Base-by-base conservation (phyloP, 2,797 vertebrate species). In the Sebastes diploproa region DNA sequence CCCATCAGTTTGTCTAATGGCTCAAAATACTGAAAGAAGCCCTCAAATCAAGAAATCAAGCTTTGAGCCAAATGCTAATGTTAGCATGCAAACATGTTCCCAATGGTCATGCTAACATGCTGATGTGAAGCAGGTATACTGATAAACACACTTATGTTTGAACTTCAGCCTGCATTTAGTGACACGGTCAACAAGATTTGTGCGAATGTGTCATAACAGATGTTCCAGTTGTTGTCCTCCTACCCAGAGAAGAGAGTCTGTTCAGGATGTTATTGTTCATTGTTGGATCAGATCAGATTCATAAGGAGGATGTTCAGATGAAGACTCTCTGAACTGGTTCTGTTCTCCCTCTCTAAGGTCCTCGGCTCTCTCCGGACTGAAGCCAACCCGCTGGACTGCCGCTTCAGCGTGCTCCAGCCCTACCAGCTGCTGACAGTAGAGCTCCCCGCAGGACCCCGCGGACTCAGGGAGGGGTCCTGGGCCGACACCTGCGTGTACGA, bases 341-440 rank as follows among this genome's bases (percentile, higher is more conserved):
- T 64, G 6, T 22, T 32, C 7, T 11, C 6, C 61, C 7, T 11
- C 6, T 77, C 2, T 72, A 82, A 99, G 98, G 92, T 98, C 79
- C 88, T 98, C 54, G 96, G 94, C 83, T 96, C 94, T 1, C 22
- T 97, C 14, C 95, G 89, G 80, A 98, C 97, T 0, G 96, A 97
- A 63, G 96, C 96, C 42, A 94, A 95, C 32, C 97, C 94, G 0
- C 90, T 99, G 25, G 95, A 97, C 90, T 97, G 96, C 84, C 0
- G 81, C 83, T 99, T 99, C 93, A 97, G 97, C 78, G 66, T 87
- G n/a, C 89, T 91, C 1, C 96, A 97, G 83, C 97, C 97, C 16
- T 94, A 96, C 83, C 97, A 96, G 88, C 85, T 99, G 68, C 93
- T 96, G 65, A 97, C 97, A 0, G 96, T 99, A 42, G 97, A 99